phyloP scores from a whole-genome alignment of 2,888 invertebrate genomes.

The Volucella inflata region DNA sequence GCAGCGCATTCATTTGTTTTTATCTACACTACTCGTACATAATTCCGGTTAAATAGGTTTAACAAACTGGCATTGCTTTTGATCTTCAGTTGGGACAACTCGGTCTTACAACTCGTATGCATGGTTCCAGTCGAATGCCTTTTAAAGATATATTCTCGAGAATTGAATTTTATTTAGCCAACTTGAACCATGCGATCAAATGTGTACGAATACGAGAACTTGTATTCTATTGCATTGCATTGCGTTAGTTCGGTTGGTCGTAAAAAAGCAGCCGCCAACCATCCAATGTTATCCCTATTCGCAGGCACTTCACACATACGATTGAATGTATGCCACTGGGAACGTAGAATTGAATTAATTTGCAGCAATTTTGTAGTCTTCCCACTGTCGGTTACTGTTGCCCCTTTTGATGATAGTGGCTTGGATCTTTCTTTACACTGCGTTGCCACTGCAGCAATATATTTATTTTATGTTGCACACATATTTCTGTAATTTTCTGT shows the following conservation, averaged over 20 bases:
- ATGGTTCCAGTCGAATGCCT: conserved; percentile 51
- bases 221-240: too few species aligned
- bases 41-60: conserved; percentile 17
- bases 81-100: conserved; percentile 12
- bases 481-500: background rate
- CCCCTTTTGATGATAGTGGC: background rate
- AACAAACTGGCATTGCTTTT: conserved; percentile 30
- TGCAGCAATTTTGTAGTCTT: conserved; percentile 43
- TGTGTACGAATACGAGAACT: background rate
- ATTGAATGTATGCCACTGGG: background rate
- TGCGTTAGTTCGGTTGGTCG: conserved; percentile 5
- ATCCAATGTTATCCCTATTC: conserved; percentile 29
- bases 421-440: conserved; percentile 23
- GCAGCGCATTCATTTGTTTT: conserved; percentile 23
- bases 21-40: conserved; percentile 18
- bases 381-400: conserved; percentile 28
- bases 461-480: conserved; percentile 28
- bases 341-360: conserved; percentile 49
- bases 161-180: conserved; percentile 43
- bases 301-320: background rate
- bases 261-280: background rate
- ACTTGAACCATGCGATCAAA: background rate
- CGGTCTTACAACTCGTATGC: conserved; percentile 17
- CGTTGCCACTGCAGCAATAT: conserved; percentile 1
- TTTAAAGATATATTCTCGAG: conserved; percentile 31